Base-by-base conservation (phyloP, 2,888 invertebrate genomes). In the Pimpla rufipes region DNA sequence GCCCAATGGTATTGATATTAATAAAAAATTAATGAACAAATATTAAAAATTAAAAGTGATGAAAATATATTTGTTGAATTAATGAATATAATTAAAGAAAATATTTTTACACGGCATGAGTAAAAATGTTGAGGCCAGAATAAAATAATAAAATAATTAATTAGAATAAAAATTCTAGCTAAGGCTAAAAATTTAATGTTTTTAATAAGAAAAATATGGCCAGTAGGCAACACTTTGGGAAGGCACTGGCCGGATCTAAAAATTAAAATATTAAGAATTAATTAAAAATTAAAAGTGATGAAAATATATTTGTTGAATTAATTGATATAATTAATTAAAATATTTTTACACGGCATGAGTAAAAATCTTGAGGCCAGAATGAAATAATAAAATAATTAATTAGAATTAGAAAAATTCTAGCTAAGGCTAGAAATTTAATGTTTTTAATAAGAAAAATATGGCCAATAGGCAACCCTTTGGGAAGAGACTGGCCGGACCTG, bases 391-490 rank as follows among this genome's bases (percentile, higher is more conserved):
- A n/a, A n/a, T n/a, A n/a, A n/a, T n/a, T n/a, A n/a, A 35, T 57
- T 16, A 6, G 13, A 16, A 16, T n/a, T n/a, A 16, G 3, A 50
- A 50, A 16, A 50, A 50, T 16, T 50, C 18, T n/a, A 4, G 13
- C 10, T 18, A 37, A 16, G 7, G n/a, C 16, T 0, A 62, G 18
- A 52, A 52, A 18, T 13, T 11, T 21, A 23, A 21, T 47, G 6
- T 18, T 62, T 59, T 59, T 7, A 40, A 21, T 37, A n/a, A 29
- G 57, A 67, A 18, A 40, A 66, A 70, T 18, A n/a, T n/a, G n/a
- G 70, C 16, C 47, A 35, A 35, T 45, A 50, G 4, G 47, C 50
- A 77, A 73, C 73, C 79, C 71, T 67, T 83, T 83, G 37, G 37
- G 35, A 66, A 73, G 62, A 37, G 50, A 76, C 66, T 16, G 68